These are phyloP conservation scores for Propsilocerus akamusi DNA, from an alignment of 1,140 invertebrate species.

Conservation along the genomic window DNA sequence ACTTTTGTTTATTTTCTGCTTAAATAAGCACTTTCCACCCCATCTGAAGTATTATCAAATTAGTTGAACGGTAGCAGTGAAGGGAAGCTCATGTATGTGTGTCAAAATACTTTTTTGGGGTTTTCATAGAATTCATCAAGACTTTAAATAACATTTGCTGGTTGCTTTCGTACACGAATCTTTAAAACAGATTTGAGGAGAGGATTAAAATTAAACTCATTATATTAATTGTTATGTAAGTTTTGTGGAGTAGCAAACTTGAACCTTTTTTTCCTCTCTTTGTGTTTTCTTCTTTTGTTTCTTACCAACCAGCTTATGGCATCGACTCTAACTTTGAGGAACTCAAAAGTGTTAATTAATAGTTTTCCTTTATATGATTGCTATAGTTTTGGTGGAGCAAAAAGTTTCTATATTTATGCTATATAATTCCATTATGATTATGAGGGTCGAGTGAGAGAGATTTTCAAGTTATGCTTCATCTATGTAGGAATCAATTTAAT, in stretches of 20 bases:
- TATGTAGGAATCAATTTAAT: no score
- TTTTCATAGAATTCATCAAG: no score
- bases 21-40: constrained; percentile 3
- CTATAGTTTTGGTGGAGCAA: no score
- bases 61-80: no score
- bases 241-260: background rate
- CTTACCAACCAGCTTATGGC: background rate
- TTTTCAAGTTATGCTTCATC: no score
- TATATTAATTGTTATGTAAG: background rate
- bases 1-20: constrained; percentile 4
- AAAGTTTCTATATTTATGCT: no score
- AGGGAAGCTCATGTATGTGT: no score
- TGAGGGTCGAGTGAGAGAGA: no score
- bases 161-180: no score
- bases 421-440: no score
- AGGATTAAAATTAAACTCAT: background rate
- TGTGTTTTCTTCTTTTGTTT: background rate
- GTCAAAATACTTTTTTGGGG: no score
- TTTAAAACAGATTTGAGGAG: constrained; percentile 1
- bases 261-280: background rate
- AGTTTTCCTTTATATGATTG: background rate
- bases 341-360: constrained; percentile 1
- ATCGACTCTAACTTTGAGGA: background rate
- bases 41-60: constrained; percentile 3
- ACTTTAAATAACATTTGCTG: no score